Percentiles rank a stretch among this genome's conserved stretches.
These are phyloP conservation scores for Meghimatium bilineatum DNA, from an alignment of 2,888 invertebrate species.

Conservation along the genomic window DNA sequence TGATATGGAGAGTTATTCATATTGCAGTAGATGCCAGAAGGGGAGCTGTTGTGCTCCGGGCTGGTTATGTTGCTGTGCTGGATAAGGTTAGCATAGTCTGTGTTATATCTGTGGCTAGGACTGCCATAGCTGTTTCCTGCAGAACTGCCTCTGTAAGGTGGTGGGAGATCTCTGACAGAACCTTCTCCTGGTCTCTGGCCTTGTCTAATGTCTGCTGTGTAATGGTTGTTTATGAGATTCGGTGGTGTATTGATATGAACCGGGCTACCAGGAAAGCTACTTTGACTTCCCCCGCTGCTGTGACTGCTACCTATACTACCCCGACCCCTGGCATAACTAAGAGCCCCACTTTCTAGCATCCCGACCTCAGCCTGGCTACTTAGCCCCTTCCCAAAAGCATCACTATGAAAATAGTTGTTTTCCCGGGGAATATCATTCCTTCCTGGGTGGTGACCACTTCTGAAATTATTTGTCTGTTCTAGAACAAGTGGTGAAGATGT, in stretches of 20 bases:
- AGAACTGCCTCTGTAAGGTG: conserved; percentile 1
- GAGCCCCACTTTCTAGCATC: neutral
- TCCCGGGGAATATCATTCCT: neutral
- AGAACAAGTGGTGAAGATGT: conserved; percentile 42
- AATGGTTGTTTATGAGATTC: neutral
- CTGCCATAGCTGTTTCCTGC: conserved; percentile 32
- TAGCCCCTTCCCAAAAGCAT: neutral
- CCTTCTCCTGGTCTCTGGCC: neutral
- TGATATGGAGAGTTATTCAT: neutral
- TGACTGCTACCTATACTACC: conserved; percentile 47
- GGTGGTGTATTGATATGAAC: conserved; percentile 22
- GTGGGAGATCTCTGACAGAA: neutral
- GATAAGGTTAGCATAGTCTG: conserved; percentile 14
- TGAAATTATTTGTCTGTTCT: conserved; percentile 26
- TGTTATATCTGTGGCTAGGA: conserved; percentile 13
- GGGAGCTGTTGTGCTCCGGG: conserved; percentile 28
- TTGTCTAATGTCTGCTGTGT: neutral
- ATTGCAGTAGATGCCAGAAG: conserved; percentile 2
- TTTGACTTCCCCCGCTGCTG: conserved; percentile 46
- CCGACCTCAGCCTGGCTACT: neutral
- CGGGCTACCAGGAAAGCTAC: conserved; percentile 44
- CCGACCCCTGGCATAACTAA: conserved; percentile 17
- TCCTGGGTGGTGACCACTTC: conserved; percentile 8
- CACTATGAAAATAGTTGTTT: neutral
- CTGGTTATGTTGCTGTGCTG: conserved; percentile 43